Conservation (phyloP, 2,888 invertebrate genomes). For the Synanthedon tipuliformis region DNA sequence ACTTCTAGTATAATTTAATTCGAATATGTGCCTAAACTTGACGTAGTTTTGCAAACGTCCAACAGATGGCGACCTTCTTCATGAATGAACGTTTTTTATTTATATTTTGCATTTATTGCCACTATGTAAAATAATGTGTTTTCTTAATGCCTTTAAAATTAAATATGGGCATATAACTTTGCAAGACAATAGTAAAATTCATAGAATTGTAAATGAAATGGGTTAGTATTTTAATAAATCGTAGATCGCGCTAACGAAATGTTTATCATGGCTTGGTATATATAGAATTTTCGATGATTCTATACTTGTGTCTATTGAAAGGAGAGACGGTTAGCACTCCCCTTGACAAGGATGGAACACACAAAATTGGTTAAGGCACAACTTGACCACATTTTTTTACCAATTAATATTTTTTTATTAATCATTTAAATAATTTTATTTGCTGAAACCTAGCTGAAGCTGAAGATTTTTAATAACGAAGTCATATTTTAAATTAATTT, state of each 20-base stretch:
- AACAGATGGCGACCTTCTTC: background rate
- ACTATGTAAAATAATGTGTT: too few species aligned
- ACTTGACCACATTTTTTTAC: conserved; percentile 17
- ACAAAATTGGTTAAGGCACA: conserved; percentile 22
- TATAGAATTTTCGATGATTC: conserved; percentile 5
- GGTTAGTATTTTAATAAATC: background rate
- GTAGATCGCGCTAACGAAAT: conserved; percentile 13
- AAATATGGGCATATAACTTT: too few species aligned
- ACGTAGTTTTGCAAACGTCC: background rate
- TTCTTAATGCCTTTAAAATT: too few species aligned
- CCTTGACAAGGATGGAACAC: conserved; percentile 94
- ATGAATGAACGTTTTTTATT: too few species aligned
- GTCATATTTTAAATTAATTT: too few species aligned
- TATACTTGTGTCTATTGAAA: conserved; percentile 90
- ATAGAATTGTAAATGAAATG: conserved; percentile 1
- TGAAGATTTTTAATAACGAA: too few species aligned
- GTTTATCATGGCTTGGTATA: conserved; percentile 13
- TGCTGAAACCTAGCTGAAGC: too few species aligned
- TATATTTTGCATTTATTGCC: too few species aligned
- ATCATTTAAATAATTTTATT: too few species aligned
- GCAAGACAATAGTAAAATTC: background rate
- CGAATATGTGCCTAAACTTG: background rate
- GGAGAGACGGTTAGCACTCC: conserved; percentile 97
- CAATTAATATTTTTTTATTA: background rate
- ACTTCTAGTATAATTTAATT: background rate